phyloP scores from a whole-genome alignment of 2,888 invertebrate species.

The Drosophila lacicola region DNA sequence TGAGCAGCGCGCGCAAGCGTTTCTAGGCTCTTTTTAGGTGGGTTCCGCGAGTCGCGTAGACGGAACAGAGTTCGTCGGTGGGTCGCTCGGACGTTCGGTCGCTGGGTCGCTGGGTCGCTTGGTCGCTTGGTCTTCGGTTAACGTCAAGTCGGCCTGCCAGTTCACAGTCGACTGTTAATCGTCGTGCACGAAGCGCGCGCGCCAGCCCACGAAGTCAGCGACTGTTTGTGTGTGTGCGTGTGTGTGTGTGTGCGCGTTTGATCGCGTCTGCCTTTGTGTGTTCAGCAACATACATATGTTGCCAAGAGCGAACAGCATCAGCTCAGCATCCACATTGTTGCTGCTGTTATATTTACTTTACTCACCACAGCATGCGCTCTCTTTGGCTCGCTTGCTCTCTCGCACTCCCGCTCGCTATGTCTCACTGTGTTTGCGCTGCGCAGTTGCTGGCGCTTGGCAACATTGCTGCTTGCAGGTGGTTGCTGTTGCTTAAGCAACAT shows the following conservation, averaged over 20 bases:
- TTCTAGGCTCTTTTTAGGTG: constrained; percentile 46
- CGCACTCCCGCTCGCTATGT: not conserved
- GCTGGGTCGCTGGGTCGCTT: constrained; percentile 19
- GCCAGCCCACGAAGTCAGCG: constrained; percentile 48
- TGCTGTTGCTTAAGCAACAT: constrained; percentile 42
- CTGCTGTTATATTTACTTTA: constrained; percentile 24
- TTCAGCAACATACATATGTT: constrained; percentile 57
- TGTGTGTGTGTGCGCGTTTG: constrained; percentile 24
- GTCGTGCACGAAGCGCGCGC: constrained; percentile 52
- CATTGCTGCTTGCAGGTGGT: constrained; percentile 54
- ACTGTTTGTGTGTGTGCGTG: constrained; percentile 16
- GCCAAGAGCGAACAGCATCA: constrained; percentile 42
- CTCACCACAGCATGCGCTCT: constrained; percentile 45
- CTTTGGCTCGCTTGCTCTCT: not conserved
- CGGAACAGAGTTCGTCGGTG: constrained; percentile 17
- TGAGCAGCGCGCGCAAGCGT: constrained; percentile 70
- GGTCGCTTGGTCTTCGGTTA: constrained; percentile 53
- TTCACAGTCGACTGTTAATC: constrained; percentile 83
- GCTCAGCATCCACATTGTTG: constrained; percentile 57
- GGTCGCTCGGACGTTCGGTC: constrained; percentile 5
- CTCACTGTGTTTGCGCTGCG: constrained; percentile 28
- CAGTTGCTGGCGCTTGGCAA: constrained; percentile 52
- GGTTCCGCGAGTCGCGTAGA: constrained; percentile 51
- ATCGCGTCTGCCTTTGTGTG: constrained; percentile 46
- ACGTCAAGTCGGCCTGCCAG: constrained; percentile 84